A percentile compares a stretch with the other conserved stretches of the same genome.
phyloP scores from a whole-genome alignment of 2,113 vertebrate species.

The Gnathonemus echidnorhynchus region DNA sequence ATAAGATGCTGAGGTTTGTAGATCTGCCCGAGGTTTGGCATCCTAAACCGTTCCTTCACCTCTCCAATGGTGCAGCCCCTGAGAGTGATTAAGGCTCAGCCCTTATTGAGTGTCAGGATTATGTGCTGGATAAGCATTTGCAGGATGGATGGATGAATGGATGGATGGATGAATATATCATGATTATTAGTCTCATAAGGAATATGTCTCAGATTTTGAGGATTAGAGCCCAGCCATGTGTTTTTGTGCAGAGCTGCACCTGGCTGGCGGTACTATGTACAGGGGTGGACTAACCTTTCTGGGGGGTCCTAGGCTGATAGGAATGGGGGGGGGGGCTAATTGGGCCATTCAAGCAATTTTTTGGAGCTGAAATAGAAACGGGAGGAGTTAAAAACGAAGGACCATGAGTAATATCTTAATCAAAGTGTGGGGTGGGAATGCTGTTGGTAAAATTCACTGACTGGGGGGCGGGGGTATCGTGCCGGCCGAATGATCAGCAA shows the following conservation, averaged over 20 bases:
- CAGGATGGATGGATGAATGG: not conserved
- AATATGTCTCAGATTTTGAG: not conserved
- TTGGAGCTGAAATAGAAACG: not conserved
- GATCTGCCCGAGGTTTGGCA: not conserved
- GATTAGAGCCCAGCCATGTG: not conserved
- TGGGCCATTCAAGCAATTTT: not conserved
- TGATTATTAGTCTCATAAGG: not conserved
- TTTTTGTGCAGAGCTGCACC: not conserved
- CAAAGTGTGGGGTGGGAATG: not conserved
- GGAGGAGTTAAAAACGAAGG: not conserved
- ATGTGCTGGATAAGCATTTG: not conserved
- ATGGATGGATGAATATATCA: not conserved
- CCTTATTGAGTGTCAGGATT: not conserved
- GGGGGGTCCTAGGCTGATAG: not conserved
- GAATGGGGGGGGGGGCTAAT: not conserved
- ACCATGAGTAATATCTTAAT: not conserved
- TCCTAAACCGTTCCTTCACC: not conserved
- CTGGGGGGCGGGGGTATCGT: not conserved
- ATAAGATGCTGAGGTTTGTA: not conserved
- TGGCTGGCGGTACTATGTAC: not conserved
- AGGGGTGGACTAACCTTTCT: not conserved
- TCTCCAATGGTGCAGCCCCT: not conserved
- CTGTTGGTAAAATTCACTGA: not conserved
- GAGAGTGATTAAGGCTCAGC: not conserved
- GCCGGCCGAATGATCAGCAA: not conserved